Conservation (phyloP, 2,113 vertebrate species). For the Hydropotes inermis region DNA sequence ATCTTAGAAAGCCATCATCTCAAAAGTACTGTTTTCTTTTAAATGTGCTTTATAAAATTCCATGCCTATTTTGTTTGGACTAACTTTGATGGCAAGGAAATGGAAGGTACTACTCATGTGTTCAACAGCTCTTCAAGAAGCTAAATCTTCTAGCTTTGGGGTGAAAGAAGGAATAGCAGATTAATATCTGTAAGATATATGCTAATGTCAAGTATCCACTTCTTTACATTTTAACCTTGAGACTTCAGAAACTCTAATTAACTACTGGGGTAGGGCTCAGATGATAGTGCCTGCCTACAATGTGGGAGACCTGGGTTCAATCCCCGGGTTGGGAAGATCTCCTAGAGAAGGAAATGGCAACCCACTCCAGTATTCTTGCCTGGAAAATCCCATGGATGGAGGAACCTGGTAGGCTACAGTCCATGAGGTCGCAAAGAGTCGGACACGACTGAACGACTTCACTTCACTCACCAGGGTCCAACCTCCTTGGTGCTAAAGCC, state of each 20-base stretch:
- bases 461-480: not conserved
- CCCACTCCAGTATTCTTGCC: too few relatives aligned
- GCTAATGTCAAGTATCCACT: not conserved
- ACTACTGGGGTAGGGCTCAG: not conserved
- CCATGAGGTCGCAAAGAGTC: too few relatives aligned
- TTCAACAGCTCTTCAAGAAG: not conserved
- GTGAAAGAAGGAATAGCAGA: not conserved
- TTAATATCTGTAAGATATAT: not conserved
- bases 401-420: too few relatives aligned
- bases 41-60: conserved; percentile 53
- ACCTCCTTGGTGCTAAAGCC: not conserved
- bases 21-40: conserved; percentile 11
- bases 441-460: too few relatives aligned
- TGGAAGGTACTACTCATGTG: not conserved
- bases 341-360: too few relatives aligned
- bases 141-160: not conserved
- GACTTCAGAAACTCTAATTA: conserved; percentile 12
- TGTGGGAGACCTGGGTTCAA: too few relatives aligned
- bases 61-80: conserved; percentile 34
- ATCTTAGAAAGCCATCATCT: conserved; percentile 30
- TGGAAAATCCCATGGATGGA: too few relatives aligned
- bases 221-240: conserved; percentile 33
- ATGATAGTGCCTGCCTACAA: too few relatives aligned
- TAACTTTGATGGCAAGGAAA: conserved; percentile 3
- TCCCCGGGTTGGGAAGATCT: too few relatives aligned